These are phyloP conservation scores for Chrysolina americana DNA, from an alignment of 2,888 invertebrate genomes.

Conservation along the genomic window DNA sequence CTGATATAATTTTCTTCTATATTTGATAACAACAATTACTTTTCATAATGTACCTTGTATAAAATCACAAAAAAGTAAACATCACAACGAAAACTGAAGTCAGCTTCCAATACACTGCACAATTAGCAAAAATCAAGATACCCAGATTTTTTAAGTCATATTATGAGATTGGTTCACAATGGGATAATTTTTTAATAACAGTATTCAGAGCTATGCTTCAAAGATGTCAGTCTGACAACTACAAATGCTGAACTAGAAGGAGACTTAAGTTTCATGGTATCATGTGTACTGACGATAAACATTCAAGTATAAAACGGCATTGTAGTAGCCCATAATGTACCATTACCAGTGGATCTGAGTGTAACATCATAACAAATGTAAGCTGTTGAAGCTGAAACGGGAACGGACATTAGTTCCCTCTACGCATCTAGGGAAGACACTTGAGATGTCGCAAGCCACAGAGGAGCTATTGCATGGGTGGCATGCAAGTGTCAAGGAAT, in stretches of 20 bases:
- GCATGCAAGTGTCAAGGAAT: constrained; percentile 65
- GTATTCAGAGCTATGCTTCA: no score
- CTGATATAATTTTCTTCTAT: constrained; percentile 40
- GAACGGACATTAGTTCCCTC: constrained; percentile 39
- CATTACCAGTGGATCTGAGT: constrained; percentile 42
- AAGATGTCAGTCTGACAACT: no score
- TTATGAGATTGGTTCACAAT: no score
- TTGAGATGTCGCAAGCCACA: constrained; percentile 60
- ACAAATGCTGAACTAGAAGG: not conserved
- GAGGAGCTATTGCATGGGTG: constrained; percentile 59
- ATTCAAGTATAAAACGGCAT: constrained; percentile 48
- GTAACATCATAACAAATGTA: constrained; percentile 54
- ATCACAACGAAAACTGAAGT: constrained; percentile 9
- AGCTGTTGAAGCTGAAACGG: constrained; percentile 56
- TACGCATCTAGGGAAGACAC: constrained; percentile 65
- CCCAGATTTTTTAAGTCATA: no score
- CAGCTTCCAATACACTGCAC: not conserved
- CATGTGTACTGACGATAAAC: constrained; percentile 31
- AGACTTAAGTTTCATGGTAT: constrained; percentile 25
- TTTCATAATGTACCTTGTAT: constrained; percentile 40
- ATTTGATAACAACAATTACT: constrained; percentile 41
- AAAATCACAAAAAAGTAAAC: constrained; percentile 32
- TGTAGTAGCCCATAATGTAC: constrained; percentile 51
- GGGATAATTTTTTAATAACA: no score
- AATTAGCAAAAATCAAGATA: not conserved